These are phyloP conservation scores for Nannoperca obscura DNA, from an alignment of 2,797 vertebrate genomes.

Conservation along the genomic window DNA sequence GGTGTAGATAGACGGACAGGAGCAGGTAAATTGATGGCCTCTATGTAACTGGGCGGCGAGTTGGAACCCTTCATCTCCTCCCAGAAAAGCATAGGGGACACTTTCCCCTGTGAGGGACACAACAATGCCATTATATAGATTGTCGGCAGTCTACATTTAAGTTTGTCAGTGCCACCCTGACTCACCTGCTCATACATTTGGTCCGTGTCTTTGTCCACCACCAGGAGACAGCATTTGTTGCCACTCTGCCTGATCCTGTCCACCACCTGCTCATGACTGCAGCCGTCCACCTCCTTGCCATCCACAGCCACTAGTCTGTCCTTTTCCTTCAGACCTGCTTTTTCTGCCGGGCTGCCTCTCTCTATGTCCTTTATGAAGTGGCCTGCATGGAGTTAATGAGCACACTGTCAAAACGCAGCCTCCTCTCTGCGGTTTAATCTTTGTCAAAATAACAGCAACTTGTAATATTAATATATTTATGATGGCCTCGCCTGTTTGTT, in stretches of 20 bases:
- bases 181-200: slow-evolving; percentile 90
- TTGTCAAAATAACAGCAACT: not conserved
- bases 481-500: slow-evolving; percentile 59
- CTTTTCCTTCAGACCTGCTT: slow-evolving; percentile 85
- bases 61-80: slow-evolving; percentile 78
- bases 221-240: slow-evolving; percentile 85
- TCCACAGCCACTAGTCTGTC: slow-evolving; percentile 92
- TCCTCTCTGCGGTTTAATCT: not conserved
- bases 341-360: slow-evolving; percentile 87
- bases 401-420: slow-evolving; percentile 26
- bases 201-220: slow-evolving; percentile 90
- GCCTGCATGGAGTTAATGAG: slow-evolving; percentile 75
- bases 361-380: slow-evolving; percentile 91
- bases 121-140: not conserved
- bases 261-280: slow-evolving; percentile 88
- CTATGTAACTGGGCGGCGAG: slow-evolving; percentile 73
- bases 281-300: slow-evolving; percentile 82
- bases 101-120: slow-evolving; percentile 83
- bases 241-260: slow-evolving; percentile 85
- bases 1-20: slow-evolving; percentile 19
- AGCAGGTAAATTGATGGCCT: slow-evolving; percentile 58
- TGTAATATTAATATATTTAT: not conserved
- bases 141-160: not conserved
- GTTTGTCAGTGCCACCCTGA: not conserved
- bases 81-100: slow-evolving; percentile 89